These are phyloP conservation scores for Cactoblastis cactorum DNA, from an alignment of 2,888 invertebrate genomes.

Conservation along the genomic window DNA sequence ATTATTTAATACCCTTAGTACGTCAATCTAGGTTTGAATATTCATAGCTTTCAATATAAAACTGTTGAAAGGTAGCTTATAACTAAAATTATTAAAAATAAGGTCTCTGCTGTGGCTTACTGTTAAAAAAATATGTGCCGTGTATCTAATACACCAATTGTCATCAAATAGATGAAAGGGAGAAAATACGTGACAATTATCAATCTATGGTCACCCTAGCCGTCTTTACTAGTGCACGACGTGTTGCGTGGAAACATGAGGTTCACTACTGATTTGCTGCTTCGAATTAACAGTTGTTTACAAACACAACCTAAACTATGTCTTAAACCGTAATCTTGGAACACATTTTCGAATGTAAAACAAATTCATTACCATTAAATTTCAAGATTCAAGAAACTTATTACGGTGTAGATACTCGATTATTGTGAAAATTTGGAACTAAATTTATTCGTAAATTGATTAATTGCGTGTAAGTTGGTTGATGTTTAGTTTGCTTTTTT, in stretches of 20 bases:
- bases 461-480: neutral
- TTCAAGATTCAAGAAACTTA: conserved; percentile 15
- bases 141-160: too few species aligned
- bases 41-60: too few species aligned
- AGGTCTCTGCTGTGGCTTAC: too few species aligned
- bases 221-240: conserved; percentile 54
- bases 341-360: conserved; percentile 16
- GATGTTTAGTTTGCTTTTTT: neutral
- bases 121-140: too few species aligned
- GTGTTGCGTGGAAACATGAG: conserved; percentile 41
- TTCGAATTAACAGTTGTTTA: conserved; percentile 19
- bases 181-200: conserved; percentile 1
- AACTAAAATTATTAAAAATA: too few species aligned
- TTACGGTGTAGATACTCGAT: conserved; percentile 17
- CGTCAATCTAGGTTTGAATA: too few species aligned
- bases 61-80: too few species aligned
- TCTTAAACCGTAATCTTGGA: neutral
- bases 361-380: conserved; percentile 14
- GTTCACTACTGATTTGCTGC: conserved; percentile 32
- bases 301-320: neutral
- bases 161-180: too few species aligned
- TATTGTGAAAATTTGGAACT: conserved; percentile 28
- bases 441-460: conserved; percentile 17
- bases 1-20: too few species aligned
- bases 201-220: conserved; percentile 30